Evolutionary conservation across 2,113 vertebrate genomes (phyloP).

Genomic region (Bubo blakistoni): DNA sequence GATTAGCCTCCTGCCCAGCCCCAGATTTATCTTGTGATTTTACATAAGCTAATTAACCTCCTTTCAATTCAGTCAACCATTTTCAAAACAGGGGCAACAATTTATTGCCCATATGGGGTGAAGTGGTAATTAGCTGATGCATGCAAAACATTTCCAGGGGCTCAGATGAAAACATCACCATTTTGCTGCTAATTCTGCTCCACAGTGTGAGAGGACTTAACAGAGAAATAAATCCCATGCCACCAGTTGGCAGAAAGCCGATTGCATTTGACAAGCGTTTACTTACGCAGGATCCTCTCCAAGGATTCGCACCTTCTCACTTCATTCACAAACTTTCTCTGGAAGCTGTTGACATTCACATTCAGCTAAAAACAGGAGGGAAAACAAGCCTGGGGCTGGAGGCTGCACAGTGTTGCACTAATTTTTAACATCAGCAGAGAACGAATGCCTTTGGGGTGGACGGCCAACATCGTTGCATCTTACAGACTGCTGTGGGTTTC

Average conservation of each 20-base stretch:
- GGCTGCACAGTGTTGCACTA: fast-evolving
- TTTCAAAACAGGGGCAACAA: constrained; percentile 4
- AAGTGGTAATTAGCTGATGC: background rate
- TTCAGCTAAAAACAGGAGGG: constrained; percentile 71
- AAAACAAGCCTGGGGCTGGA: constrained; percentile 16
- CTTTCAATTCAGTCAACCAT: background rate
- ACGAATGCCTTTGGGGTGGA: fast-evolving
- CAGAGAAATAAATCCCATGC: constrained; percentile 35
- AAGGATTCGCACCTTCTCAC: constrained; percentile 80
- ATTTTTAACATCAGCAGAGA: background rate
- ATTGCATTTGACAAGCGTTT: background rate
- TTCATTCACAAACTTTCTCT: constrained; percentile 83
- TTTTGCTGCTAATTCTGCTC: constrained; percentile 18
- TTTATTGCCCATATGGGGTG: constrained; percentile 7
- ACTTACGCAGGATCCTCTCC: constrained; percentile 82
- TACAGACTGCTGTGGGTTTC: background rate
- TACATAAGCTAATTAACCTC: background rate
- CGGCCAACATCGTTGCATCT: fast-evolving
- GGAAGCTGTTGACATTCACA: constrained; percentile 77
- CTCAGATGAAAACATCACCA: constrained; percentile 17
- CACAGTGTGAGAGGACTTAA: constrained; percentile 16
- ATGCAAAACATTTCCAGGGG: constrained; percentile 5
- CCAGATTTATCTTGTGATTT: background rate
- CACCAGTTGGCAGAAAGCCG: background rate
- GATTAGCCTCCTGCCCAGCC: background rate